phyloP scores from a whole-genome alignment of 2,797 vertebrate species.

The Pseudotriccus pelzelni region DNA sequence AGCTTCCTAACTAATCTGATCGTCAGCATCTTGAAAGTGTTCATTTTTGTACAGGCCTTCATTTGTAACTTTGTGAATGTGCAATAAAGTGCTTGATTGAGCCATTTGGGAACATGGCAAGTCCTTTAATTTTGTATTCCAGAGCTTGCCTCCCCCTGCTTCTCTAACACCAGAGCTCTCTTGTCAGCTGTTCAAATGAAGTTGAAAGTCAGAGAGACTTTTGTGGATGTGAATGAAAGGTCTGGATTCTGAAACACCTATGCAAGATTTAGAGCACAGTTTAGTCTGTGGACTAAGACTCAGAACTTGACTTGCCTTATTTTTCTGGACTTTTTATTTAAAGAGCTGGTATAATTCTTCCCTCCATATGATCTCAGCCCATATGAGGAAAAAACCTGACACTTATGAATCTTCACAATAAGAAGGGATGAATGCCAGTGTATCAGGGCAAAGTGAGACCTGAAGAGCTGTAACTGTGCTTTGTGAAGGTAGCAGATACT shows the following conservation, averaged over 20 bases:
- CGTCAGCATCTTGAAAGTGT: background rate
- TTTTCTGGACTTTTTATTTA: background rate
- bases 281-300: background rate
- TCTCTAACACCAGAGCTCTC: background rate
- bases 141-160: background rate
- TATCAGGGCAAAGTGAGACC: background rate
- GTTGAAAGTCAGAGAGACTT: background rate
- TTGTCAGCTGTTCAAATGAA: background rate
- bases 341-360: background rate
- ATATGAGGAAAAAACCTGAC: background rate
- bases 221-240: background rate
- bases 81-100: background rate
- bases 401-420: background rate
- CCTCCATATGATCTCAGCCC: background rate
- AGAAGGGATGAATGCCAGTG: rapidly evolving
- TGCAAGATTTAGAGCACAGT: background rate
- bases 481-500: background rate
- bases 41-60: background rate
- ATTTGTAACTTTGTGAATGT: background rate
- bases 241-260: background rate
- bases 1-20: background rate
- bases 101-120: background rate
- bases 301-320: background rate
- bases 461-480: background rate
- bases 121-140: background rate